These are phyloP conservation scores for Pollenia angustigena DNA, from an alignment of 2,888 invertebrate species.

Conservation along the genomic window DNA sequence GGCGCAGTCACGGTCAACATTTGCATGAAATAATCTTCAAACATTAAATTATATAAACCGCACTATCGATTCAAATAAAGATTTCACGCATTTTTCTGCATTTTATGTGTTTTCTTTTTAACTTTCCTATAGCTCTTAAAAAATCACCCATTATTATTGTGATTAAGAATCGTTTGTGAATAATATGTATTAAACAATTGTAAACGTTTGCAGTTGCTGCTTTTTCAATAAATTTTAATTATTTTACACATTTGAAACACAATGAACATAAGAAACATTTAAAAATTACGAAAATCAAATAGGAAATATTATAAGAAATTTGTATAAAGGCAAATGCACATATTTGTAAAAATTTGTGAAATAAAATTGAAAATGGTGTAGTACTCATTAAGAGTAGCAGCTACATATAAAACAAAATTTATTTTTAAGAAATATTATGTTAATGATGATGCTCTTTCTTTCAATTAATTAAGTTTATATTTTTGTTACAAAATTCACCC, in stretches of 20 bases:
- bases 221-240: no score
- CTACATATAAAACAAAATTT: slow-evolving; percentile 46
- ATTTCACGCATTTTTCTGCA: no score
- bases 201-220: no score
- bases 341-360: not conserved
- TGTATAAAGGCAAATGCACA: not conserved
- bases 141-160: no score
- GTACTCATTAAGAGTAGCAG: slow-evolving; percentile 34
- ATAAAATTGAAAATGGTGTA: slow-evolving; percentile 52
- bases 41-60: no score
- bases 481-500: slow-evolving; percentile 84
- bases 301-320: not conserved
- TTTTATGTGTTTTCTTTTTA: no score
- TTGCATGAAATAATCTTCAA: no score
- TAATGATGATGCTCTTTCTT: slow-evolving; percentile 33
- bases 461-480: slow-evolving; percentile 25
- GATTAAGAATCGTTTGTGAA: no score
- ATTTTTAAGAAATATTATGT: slow-evolving; percentile 19
- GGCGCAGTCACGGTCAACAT: no score
- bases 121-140: no score
- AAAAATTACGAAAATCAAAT: not conserved
- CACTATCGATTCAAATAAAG: no score
- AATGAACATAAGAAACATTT: not conserved
- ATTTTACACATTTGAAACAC: not conserved
- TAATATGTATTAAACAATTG: no score